These are phyloP conservation scores for Corythoichthys haematopterus DNA, from an alignment of 2,113 vertebrate genomes.

Conservation along the genomic window DNA sequence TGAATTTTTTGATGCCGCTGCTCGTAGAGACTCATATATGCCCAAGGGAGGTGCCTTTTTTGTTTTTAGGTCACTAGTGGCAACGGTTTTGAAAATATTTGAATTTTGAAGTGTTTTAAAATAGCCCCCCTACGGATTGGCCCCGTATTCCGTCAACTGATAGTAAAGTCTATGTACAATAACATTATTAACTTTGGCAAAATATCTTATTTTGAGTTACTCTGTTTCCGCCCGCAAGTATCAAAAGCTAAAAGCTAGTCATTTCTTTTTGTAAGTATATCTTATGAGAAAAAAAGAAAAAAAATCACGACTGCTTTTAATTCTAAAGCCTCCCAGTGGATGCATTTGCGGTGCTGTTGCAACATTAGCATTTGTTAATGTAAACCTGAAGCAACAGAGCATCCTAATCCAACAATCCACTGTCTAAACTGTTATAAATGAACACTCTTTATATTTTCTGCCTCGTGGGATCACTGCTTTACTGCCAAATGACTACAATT, in stretches of 20 bases:
- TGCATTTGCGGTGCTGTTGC: constrained; percentile 20
- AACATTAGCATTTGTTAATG: constrained; percentile 18
- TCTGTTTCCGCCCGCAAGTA: neutral
- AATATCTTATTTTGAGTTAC: neutral
- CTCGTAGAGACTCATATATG: too few relatives aligned
- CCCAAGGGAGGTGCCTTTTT: too few relatives aligned
- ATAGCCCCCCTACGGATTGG: too few relatives aligned
- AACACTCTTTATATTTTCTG: constrained; percentile 4
- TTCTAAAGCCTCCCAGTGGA: constrained; percentile 17
- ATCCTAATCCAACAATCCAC: constrained; percentile 10
- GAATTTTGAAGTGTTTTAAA: too few relatives aligned
- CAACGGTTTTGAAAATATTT: too few relatives aligned
- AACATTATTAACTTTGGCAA: neutral
- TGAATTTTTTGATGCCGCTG: too few relatives aligned
- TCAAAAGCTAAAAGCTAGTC: too few relatives aligned
- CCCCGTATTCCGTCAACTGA: too few relatives aligned
- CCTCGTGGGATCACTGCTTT: constrained; percentile 1
- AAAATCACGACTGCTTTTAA: constrained; percentile 15
- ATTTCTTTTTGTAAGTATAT: neutral
- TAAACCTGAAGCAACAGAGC: constrained; percentile 10
- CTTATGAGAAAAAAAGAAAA: neutral
- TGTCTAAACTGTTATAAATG: constrained; percentile 6
- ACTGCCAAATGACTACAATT: constrained; percentile 14
- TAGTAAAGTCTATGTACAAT: too few relatives aligned
- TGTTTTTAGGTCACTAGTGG: too few relatives aligned